Base-by-base conservation (phyloP, 2,797 vertebrate species). In the Hybognathus amarus region DNA sequence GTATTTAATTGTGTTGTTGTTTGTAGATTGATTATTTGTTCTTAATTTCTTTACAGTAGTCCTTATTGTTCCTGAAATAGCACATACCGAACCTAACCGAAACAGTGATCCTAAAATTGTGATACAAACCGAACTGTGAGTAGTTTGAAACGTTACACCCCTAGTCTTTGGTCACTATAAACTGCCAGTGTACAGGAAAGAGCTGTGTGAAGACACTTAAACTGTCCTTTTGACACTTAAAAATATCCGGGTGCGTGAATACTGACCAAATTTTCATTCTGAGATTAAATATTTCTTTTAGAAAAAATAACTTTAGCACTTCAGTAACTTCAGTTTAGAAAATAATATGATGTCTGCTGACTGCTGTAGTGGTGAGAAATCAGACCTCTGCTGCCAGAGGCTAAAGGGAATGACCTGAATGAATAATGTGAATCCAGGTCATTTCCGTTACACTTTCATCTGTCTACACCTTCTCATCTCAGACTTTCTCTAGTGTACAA, bases 391-490 rank as follows among this genome's bases (percentile, higher is more conserved):
- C 67, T 85, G 86, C 78, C 47, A 80, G 38, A 85, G 47, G 66
- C 80, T 80, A 71, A 85, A 83, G 77, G 80, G 38, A 68, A 80
- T 73, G 80, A 77, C 69, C 80, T 54, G 80, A 7, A 83, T 68
- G 68, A 70, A 80, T 83, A 61, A 83, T 42, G 71, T 70, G 78
- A 83, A 83, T 67, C 20, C 77, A 40, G 66, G 69, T 80, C 40
- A 80, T 69, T 50, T 63, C 22, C 75, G 7, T 59, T 69, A 42
- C 67, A 78, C 77, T 77, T 85, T 80, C 33, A 56, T 85, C 42
- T n/a, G 17, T 74, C 70, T 70, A n/a, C 64, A 63, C 56, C 70
- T 68, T 70, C 27, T 5, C 66, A 69, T 18, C 64, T 78, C 54
- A 66, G 27, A 18, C 52, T 81, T n/a, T 61, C 45, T 15, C 12